phyloP scores from a whole-genome alignment of 2,888 invertebrate species.

The Iphiclides podalirius region DNA sequence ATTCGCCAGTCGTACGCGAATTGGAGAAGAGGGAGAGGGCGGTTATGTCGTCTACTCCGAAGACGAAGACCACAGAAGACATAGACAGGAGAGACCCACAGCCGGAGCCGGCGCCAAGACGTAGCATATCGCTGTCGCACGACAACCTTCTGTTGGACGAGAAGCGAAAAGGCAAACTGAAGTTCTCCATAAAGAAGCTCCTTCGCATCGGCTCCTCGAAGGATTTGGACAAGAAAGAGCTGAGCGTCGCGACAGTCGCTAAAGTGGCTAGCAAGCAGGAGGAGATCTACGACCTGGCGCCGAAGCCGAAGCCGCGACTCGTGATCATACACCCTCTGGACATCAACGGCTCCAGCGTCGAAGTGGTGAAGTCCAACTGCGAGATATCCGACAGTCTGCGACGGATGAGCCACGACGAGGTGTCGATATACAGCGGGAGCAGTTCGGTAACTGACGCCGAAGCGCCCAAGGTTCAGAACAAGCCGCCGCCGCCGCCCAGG shows the following conservation, averaged over 20 bases:
- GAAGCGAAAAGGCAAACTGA: constrained; percentile 85
- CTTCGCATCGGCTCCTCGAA: constrained; percentile 88
- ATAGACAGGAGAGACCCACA: constrained; percentile 54
- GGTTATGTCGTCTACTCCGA: constrained; percentile 47
- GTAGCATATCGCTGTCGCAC: constrained; percentile 86
- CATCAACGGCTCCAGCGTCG: constrained; percentile 89
- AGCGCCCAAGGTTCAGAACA: constrained; percentile 67
- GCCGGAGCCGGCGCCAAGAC: constrained; percentile 85
- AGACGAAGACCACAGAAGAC: constrained; percentile 53
- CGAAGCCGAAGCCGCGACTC: constrained; percentile 85
- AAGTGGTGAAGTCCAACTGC: constrained; percentile 83
- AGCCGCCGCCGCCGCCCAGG: constrained; percentile 90
- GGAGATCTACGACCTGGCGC: constrained; percentile 77
- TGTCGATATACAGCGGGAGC: constrained; percentile 73
- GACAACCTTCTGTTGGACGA: constrained; percentile 83
- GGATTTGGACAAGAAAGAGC: constrained; percentile 82
- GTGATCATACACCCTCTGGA: constrained; percentile 95
- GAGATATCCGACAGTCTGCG: constrained; percentile 60
- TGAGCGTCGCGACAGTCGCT: constrained; percentile 57
- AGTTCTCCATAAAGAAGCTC: constrained; percentile 91
- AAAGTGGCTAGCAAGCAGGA: constrained; percentile 77
- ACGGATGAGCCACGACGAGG: constrained; percentile 73
- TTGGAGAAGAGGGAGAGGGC: constrained; percentile 88
- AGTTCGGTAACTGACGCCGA: constrained; percentile 63
- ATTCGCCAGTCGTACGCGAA: constrained; percentile 85